Conservation (phyloP, 2,888 invertebrate species). For the Yponomeuta cagnagella region DNA sequence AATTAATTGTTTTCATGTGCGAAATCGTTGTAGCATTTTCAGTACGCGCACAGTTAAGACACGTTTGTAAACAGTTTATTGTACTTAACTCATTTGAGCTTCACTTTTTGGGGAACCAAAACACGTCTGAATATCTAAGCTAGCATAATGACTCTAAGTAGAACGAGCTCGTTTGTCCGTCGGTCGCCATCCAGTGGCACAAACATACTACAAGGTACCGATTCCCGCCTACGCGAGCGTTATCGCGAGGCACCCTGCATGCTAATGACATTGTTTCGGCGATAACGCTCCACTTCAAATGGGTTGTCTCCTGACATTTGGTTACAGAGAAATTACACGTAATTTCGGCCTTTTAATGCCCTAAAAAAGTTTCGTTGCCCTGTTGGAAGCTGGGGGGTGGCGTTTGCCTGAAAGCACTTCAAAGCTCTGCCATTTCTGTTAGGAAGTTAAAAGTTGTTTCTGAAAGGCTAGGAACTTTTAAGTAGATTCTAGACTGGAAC, state of each 20-base stretch:
- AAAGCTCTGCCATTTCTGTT: no score
- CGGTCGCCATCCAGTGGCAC: neutral
- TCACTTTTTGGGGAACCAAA: neutral
- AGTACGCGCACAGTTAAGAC: neutral
- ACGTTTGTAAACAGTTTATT: neutral
- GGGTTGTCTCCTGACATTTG: neutral
- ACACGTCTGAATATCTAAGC: neutral
- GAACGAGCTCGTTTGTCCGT: neutral
- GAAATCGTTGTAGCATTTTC: neutral
- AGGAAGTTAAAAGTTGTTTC: no score
- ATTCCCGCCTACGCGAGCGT: slow-evolving; percentile 48
- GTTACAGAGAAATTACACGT: neutral
- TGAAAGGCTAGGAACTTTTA: no score
- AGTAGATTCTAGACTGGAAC: no score
- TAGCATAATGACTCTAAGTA: neutral
- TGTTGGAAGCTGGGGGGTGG: no score
- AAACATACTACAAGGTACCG: neutral
- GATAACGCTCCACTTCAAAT: slow-evolving; percentile 28
- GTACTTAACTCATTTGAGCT: neutral
- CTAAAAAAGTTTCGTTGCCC: no score
- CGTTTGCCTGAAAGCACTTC: no score
- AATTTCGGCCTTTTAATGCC: no score
- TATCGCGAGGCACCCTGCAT: slow-evolving; percentile 58
- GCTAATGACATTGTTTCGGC: slow-evolving; percentile 53
- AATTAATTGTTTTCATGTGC: slow-evolving; percentile 28